Base-by-base conservation (phyloP, 2,113 vertebrate genomes). In the Meles meles region DNA sequence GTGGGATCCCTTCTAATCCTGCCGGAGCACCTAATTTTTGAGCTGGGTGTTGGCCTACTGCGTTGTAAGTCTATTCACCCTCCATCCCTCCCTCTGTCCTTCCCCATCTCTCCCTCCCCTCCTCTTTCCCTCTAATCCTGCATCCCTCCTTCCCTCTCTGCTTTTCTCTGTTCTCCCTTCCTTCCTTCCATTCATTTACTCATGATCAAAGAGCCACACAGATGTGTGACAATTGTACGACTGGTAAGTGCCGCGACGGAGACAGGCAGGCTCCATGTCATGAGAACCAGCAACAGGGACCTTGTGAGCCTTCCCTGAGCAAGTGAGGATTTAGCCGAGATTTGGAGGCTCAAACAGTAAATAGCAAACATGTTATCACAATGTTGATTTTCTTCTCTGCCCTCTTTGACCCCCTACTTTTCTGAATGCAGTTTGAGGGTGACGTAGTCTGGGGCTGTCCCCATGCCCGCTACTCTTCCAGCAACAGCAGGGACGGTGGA, bases 51-150 rank as follows among this genome's bases (percentile, higher is more conserved):
- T 65, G 72, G 44, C 37, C 18, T 42, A 1, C 34, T n/a, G 42
- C 11, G 8, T 49, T 69, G 8, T 44, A 49, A n/a, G 18, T 15
- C 3, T 39, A 11, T n/a, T 13, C n/a, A 1, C 47, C 55, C 0
- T 34, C 57, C n/a, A 6, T 15, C 72, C 10, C 13, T 13, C 37
- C 71, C 23, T 37, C 39, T 11, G 0, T 10, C 15, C 83, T 6
- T 4, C 21, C 14, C 72, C 11, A 5, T 6, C 72, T 25, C 5
- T 77, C 27, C 34, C 71, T 72, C 37, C 9, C 9, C 23, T 4
- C 29, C 44, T 47, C 44, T 44, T 25, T 25, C 27, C 61, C 59
- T 61, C 59, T 29, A 27, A 61, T 27, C 49, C 44, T 21, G 9
- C 39, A 34, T 12, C 47, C 29, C 44, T 31, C 44, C 44, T 79